Evolutionary conservation across 2,797 vertebrate species (phyloP).

Genomic region (Discoglossus pictus): DNA sequence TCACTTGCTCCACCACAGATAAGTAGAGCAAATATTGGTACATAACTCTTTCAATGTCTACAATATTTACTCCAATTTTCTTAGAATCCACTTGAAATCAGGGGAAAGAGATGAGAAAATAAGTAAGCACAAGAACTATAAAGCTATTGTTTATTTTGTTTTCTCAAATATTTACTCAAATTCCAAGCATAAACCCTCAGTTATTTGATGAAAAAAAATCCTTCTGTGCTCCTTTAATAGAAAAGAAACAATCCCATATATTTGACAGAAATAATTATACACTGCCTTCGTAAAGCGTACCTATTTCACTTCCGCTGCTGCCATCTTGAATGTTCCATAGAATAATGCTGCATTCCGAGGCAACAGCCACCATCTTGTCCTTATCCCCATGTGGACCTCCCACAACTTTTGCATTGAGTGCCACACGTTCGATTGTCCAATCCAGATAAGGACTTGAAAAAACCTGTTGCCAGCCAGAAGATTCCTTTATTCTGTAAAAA

Average conservation of each 20-base stretch:
- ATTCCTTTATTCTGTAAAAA: conserved; percentile 88
- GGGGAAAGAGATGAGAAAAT: no score
- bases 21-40: no score
- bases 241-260: conserved; percentile 25
- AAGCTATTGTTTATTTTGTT: no score
- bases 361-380: conserved; percentile 97
- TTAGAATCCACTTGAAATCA: no score
- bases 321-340: conserved; percentile 97
- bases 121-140: no score
- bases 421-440: conserved; percentile 91
- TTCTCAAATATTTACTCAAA: no score
- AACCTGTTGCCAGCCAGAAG: conserved; percentile 96
- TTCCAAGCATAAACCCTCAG: no score
- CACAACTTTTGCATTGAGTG: conserved; percentile 94
- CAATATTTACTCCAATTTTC: no score
- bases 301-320: conserved; percentile 91
- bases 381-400: conserved; percentile 96
- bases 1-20: no score
- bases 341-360: conserved; percentile 92
- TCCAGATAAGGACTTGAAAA: conserved; percentile 94
- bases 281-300: conserved; percentile 59
- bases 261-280: background rate
- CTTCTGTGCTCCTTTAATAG: no score
- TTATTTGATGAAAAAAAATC: no score
- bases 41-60: no score